A percentile compares a stretch with the other conserved stretches of the same genome.
phyloP scores from a whole-genome alignment of 2,888 invertebrate species.

The Alitta virens region DNA sequence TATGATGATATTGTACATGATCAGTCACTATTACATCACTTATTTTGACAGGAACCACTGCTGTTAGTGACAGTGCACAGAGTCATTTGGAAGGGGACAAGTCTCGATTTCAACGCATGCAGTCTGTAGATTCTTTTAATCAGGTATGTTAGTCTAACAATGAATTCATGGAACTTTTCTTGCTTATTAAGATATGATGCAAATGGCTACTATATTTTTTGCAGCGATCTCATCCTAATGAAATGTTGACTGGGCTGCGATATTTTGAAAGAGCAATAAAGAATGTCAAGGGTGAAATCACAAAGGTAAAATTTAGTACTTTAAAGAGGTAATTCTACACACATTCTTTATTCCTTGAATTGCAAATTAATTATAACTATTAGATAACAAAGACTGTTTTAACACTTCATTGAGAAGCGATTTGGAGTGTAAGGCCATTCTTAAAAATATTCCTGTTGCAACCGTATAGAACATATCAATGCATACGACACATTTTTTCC shows the following conservation, averaged over 20 bases:
- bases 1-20: neutral
- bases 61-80: slow-evolving; percentile 50
- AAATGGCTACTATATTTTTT: too few relatives aligned
- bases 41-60: slow-evolving; percentile 40
- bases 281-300: slow-evolving; percentile 19
- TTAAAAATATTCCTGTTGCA: neutral
- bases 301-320: slow-evolving; percentile 27
- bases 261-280: slow-evolving; percentile 59
- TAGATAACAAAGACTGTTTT: neutral
- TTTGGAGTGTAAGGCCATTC: neutral
- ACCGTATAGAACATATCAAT: too few relatives aligned
- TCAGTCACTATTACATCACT: neutral
- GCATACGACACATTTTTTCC: neutral
- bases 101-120: slow-evolving; percentile 54
- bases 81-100: slow-evolving; percentile 50
- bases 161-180: neutral
- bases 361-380: neutral
- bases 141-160: slow-evolving; percentile 40
- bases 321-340: too few relatives aligned
- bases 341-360: too few relatives aligned
- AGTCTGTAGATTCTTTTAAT: slow-evolving; percentile 63
- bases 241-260: slow-evolving; percentile 62
- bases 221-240: slow-evolving; percentile 61
- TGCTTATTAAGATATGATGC: neutral
- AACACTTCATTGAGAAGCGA: neutral